Base-by-base conservation (phyloP, 2,888 invertebrate genomes). In the Neoascia interrupta region DNA sequence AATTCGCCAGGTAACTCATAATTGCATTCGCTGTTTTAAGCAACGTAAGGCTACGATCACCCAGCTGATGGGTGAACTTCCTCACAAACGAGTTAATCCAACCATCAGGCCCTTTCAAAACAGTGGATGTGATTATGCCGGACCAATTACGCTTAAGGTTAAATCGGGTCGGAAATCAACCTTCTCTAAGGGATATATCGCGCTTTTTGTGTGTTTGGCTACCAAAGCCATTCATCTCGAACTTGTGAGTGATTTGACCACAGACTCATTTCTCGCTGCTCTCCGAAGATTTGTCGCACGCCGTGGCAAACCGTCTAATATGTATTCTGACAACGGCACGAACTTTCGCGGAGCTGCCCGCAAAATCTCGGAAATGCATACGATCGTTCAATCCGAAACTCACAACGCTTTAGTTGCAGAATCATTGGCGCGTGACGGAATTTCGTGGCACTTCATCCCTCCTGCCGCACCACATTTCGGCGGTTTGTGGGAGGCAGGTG, bases 401-500 rank as follows among this genome's bases (percentile, higher is more conserved):
- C 49, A 66, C 10, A 45, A 61, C 6, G 34, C 37, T 1, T 21
- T 61, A 0, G 61, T 72, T n/a, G 64, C 54, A 2, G 56, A 51
- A 47, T 64, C 64, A 5, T 13, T 76, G 19, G 70, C 76, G 10
- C 45, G 43, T n/a, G 66, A 79, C 23, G 61, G 36, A 1, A 49
- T 81, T 10, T 26, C 18, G 0, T 81, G 72, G 68, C 72, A 76
- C 16, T 81, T 81, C n/a, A 76, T 43, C 18, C 66, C 81, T 5
- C 70, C 75, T 2, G 53, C 49, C 1, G 61, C 75, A 19, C 75
- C 72, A 11, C 37, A 81, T 16, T 76, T 75, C 23, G 75, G 70
- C 13, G 75, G 70, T 1, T 53, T 72, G 11, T 66, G 66, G 66
- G 75, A 75, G 31, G 63, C 53, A 0, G 53, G 53, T n/a, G 53